phyloP scores from a whole-genome alignment of 2,888 invertebrate species.

The Lasioglossum figueresi region DNA sequence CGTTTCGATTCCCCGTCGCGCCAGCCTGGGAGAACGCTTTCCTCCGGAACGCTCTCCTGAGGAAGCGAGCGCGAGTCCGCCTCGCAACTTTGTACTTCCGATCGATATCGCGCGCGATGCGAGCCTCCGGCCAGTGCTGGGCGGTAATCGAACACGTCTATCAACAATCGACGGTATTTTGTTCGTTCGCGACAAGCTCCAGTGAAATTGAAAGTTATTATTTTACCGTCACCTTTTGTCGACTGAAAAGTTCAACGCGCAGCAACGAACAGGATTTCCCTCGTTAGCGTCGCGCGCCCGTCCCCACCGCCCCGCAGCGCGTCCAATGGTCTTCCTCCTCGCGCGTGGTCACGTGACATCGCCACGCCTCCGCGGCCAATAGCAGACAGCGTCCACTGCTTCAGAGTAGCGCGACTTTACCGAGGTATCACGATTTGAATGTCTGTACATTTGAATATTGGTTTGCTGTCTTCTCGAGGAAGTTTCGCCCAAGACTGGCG shows the following conservation, averaged over 20 bases:
- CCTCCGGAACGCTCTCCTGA: not conserved
- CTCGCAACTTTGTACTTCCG: constrained; percentile 2
- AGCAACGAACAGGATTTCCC: not conserved
- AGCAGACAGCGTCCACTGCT: not conserved
- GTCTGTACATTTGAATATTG: not conserved
- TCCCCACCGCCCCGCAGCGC: not conserved
- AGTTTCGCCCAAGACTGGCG: not conserved
- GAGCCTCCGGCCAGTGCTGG: not conserved
- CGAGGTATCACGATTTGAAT: not conserved
- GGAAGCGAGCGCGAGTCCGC: not conserved
- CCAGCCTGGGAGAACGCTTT: not conserved
- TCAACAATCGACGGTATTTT: not conserved
- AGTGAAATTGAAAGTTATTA: too few relatives aligned
- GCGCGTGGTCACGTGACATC: not conserved
- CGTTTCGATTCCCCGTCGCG: not conserved
- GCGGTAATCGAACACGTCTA: not conserved
- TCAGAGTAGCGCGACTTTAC: not conserved
- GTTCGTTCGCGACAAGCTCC: not conserved
- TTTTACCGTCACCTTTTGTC: too few relatives aligned
- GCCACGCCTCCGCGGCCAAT: not conserved
- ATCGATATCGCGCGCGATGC: not conserved
- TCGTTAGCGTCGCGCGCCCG: not conserved
- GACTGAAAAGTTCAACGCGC: too few relatives aligned
- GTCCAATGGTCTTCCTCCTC: not conserved
- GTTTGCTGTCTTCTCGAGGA: not conserved